These are phyloP conservation scores for Drosophila littoralis DNA, from an alignment of 1,140 invertebrate species.

Conservation along the genomic window DNA sequence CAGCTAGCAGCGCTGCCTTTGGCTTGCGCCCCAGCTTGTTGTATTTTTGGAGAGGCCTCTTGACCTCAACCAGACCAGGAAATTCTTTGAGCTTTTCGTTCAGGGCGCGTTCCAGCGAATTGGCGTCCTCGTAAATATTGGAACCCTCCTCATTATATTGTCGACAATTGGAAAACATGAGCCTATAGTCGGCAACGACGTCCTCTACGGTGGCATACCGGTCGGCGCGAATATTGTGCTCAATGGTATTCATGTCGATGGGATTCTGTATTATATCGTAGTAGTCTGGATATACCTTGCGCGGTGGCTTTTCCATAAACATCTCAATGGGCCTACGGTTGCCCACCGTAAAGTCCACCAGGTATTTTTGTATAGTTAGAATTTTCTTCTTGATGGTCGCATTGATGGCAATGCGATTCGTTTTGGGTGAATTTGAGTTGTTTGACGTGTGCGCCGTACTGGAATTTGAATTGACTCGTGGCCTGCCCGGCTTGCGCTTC, in stretches of 20 bases:
- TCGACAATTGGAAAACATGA: constrained; percentile 98
- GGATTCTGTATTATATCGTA: constrained; percentile 97
- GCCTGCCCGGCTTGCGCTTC: constrained; percentile 80
- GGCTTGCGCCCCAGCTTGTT: constrained; percentile 60
- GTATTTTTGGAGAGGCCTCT: constrained; percentile 72
- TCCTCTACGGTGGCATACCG: constrained; percentile 87
- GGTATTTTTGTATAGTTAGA: constrained; percentile 90
- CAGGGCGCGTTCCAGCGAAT: constrained; percentile 93
- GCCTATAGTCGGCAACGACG: constrained; percentile 87
- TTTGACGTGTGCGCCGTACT: constrained; percentile 85
- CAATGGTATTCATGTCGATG: constrained; percentile 97
- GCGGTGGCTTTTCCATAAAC: constrained; percentile 98
- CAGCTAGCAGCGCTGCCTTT: constrained; percentile 85
- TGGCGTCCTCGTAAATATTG: constrained; percentile 97
- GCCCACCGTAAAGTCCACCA: constrained; percentile 91
- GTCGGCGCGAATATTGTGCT: constrained; percentile 93
- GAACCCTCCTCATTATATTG: constrained; percentile 98
- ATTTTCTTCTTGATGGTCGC: constrained; percentile 89
- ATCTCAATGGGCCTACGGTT: constrained; percentile 94
- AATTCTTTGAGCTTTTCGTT: constrained; percentile 93
- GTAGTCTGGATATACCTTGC: constrained; percentile 97
- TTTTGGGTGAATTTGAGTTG: constrained; percentile 68
- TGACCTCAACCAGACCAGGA: constrained; percentile 71
- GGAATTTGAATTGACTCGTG: constrained; percentile 84
- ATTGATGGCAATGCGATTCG: constrained; percentile 77